Percentiles rank a stretch among this genome's conserved stretches.
Evolutionary conservation across 2,113 vertebrate genomes (phyloP).

Genomic region (Accipiter virgatus): DNA sequence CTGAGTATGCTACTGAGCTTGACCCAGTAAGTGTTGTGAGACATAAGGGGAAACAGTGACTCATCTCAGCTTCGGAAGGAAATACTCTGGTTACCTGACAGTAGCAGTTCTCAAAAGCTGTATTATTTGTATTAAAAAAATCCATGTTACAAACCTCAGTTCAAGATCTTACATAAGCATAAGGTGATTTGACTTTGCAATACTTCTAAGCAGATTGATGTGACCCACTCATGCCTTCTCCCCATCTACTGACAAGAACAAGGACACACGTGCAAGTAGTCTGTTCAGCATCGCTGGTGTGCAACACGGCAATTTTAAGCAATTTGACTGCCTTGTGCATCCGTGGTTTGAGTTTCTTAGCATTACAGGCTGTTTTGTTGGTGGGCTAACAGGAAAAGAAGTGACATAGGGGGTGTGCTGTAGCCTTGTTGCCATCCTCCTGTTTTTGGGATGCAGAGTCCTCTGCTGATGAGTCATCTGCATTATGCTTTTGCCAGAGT

Average conservation of each 20-base stretch:
- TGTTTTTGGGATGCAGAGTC: neutral
- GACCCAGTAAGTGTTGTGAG: neutral
- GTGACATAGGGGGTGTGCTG: neutral
- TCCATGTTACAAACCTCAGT: neutral
- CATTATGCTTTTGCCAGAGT: neutral
- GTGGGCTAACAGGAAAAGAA: neutral
- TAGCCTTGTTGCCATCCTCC: neutral
- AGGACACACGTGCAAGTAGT: fast-evolving
- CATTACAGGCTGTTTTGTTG: neutral
- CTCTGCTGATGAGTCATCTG: neutral
- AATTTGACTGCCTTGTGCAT: neutral
- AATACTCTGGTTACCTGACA: no score
- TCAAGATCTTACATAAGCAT: fast-evolving
- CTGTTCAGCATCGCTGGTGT: neutral
- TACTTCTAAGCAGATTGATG: neutral
- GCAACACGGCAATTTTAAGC: neutral
- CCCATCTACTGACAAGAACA: neutral
- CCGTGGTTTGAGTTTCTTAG: neutral
- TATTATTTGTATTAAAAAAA: neutral
- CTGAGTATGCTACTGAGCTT: neutral
- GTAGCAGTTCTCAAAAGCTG: neutral
- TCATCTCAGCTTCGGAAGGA: neutral
- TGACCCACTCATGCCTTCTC: neutral
- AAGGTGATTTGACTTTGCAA: neutral
- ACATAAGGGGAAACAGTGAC: neutral